Base-by-base conservation (phyloP, 92 coral and sea anemone genomes). In the Desmophyllum pertusum region DNA sequence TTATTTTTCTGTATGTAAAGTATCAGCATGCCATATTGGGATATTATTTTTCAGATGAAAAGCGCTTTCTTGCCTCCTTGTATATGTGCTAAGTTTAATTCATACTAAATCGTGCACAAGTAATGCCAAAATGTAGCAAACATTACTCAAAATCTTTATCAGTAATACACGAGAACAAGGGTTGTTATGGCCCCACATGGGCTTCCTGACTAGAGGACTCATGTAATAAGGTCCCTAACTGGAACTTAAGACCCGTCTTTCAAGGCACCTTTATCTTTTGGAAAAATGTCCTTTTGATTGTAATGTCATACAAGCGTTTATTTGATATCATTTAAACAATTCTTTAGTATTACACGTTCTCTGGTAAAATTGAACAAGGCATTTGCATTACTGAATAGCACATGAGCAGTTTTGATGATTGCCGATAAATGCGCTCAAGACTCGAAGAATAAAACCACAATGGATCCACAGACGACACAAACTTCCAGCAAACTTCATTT, bases 391-490 rank as follows among this genome's bases (percentile, higher is more conserved):
- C 14, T 38, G 74, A 6, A 23, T 17, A 17, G 18, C 51, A 10
- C 33, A 35, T 65, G 39, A 30, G 9, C 42, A 48, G 10, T 66
- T 3, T 30, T 1, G 10, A 37, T 66, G 6, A 36, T n/a, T 19
- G 74, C 30, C 41, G 31, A n/a, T n/a, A 53, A 62, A 23, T 53
- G 57, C 13, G n/a, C n/a, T 43, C 10, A 70, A 38, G 8, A 25
- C 46, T 55, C 68, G 48, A n/a, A 29, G 68, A 55, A 15, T 31
- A 38, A 35, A 10, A 55, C 72, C 51, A 6, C 38, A 57, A 31
- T 59, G 18, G 80, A 76, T 33, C 45, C 64, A 76, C 43, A 76
- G 19, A 76, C 68, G 73, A 33, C 73, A 14, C 30, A 79, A 35
- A 25, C n/a, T 78, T 19, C 23, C 15, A 36, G 14, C 14, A 53